Percentiles rank a stretch among this genome's conserved stretches.
phyloP scores from a whole-genome alignment of 1,140 invertebrate species.

The Glomeris maerens region DNA sequence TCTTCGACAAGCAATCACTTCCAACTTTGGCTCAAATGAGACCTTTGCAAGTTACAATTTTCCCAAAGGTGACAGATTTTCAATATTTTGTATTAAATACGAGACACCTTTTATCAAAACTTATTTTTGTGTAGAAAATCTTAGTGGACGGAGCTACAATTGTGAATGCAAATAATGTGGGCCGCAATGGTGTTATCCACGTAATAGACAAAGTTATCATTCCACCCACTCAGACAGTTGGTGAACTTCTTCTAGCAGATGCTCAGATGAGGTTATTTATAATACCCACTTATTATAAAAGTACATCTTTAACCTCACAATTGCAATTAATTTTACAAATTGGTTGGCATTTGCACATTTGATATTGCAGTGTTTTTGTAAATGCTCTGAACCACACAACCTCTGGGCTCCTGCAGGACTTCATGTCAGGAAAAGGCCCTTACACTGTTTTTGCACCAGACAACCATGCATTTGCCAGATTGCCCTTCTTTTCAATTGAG shows the following conservation, averaged over 20 bases:
- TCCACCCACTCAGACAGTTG: slow-evolving; percentile 30
- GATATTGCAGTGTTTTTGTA: background rate
- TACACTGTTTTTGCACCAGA: slow-evolving; percentile 73
- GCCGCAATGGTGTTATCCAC: slow-evolving; percentile 66
- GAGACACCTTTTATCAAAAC: too few relatives aligned
- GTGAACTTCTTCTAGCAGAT: background rate
- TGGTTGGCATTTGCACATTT: too few relatives aligned
- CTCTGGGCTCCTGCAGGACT: background rate
- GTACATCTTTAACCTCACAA: background rate
- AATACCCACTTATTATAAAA: background rate
- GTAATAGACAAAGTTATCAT: slow-evolving; percentile 75
- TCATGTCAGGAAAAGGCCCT: too few relatives aligned
- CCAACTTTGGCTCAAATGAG: background rate
- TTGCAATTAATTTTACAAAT: background rate
- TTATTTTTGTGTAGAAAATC: background rate
- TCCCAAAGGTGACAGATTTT: background rate
- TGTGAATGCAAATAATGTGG: slow-evolving; percentile 59
- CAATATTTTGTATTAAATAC: too few relatives aligned
- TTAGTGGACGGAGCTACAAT: slow-evolving; percentile 66
- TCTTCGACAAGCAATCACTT: slow-evolving; percentile 4
- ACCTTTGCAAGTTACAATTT: slow-evolving; percentile 1
- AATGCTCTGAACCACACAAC: slow-evolving; percentile 1
- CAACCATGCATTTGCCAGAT: slow-evolving; percentile 56
- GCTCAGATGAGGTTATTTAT: background rate
- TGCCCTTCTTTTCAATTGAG: slow-evolving; percentile 42